Conservation (phyloP, 2,797 vertebrate genomes). For the Chanos chanos region DNA sequence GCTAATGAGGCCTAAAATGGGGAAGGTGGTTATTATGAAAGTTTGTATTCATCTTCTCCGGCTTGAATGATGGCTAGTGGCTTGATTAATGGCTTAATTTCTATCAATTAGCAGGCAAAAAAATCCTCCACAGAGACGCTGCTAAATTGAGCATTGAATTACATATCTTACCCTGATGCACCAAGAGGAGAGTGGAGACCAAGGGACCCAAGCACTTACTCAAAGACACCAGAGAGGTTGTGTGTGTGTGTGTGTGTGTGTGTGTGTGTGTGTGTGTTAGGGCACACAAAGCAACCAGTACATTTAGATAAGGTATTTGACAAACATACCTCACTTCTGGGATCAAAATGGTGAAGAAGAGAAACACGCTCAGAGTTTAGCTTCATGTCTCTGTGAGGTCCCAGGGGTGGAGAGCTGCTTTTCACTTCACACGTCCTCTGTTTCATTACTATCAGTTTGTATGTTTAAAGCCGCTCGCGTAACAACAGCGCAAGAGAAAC, state of each 20-base stretch:
- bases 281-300: neutral
- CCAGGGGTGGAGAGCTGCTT: conserved; percentile 9
- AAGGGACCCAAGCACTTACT: conserved; percentile 48
- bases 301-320: conserved; percentile 49
- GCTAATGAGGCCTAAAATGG: conserved; percentile 99
- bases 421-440: neutral
- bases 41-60: conserved; percentile 99
- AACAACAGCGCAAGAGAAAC: no score
- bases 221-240: conserved; percentile 38
- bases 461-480: no score
- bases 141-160: conserved; percentile 98
- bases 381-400: conserved; percentile 14
- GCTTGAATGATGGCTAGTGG: conserved; percentile 98
- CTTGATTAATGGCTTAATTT: conserved; percentile 99
- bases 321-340: no score
- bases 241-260: conserved; percentile 47
- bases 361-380: neutral
- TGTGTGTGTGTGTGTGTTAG: conserved; percentile 53
- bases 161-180: conserved; percentile 80
- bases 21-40: conserved; percentile 99
- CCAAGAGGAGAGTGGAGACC: conserved; percentile 68
- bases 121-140: conserved; percentile 89
- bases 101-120: conserved; percentile 98
- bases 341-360: no score
- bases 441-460: conserved; percentile 3